Conservation (phyloP, 2,113 vertebrate species). For the Pachyramphus minor region DNA sequence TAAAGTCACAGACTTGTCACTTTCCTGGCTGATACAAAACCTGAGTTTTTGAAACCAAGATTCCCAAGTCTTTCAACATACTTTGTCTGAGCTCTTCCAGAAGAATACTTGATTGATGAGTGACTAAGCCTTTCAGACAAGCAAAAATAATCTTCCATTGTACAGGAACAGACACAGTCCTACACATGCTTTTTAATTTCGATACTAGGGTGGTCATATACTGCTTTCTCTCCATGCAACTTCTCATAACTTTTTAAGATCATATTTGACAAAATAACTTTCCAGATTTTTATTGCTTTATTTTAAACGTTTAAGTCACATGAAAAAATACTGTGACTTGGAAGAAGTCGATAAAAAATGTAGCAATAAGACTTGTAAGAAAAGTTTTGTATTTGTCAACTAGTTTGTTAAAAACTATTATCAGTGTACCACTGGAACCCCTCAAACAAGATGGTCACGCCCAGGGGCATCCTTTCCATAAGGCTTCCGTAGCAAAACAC, state of each 20-base stretch:
- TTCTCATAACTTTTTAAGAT: not conserved
- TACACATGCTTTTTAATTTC: not conserved
- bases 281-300: not conserved
- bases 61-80: not conserved
- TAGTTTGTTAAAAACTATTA: not conserved
- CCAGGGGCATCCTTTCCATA: not conserved
- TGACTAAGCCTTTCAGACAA: not conserved
- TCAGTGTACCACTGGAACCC: fast-evolving
- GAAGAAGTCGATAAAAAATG: not conserved
- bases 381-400: not conserved
- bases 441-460: not conserved
- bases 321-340: not conserved
- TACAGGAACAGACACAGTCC: fast-evolving
- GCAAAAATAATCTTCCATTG: not conserved
- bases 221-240: not conserved
- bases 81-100: not conserved
- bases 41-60: not conserved
- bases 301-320: not conserved
- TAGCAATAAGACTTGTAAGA: not conserved
- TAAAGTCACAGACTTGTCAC: not conserved
- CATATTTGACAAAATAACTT: not conserved
- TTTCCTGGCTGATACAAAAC: not conserved
- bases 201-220: not conserved
- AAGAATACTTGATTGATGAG: not conserved
- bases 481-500: not conserved